Percentiles rank a stretch among this genome's conserved stretches.
Evolutionary conservation across 2,113 vertebrate species (phyloP).

Genomic region (Grantiella picta): DNA sequence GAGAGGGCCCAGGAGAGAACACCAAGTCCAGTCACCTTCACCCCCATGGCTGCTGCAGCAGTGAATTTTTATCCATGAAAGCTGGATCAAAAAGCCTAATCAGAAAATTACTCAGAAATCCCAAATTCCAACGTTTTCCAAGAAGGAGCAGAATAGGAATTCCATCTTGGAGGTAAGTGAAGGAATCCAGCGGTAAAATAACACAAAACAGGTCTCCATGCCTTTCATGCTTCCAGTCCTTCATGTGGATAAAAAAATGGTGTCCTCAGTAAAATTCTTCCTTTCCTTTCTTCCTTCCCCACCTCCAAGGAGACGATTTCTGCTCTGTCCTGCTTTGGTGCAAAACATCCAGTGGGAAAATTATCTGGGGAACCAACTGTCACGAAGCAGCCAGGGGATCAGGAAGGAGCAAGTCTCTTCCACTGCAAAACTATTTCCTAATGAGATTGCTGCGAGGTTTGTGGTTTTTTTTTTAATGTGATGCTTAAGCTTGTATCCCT

Average conservation of each 20-base stretch:
- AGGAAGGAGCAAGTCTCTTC: not conserved
- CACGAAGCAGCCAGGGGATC: not conserved
- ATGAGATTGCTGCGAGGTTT: not conserved
- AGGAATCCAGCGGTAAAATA: not conserved
- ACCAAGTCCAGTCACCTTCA: conserved; percentile 19
- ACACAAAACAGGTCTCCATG: not conserved
- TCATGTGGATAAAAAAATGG: not conserved
- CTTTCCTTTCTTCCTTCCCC: not conserved
- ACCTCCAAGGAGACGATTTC: not conserved
- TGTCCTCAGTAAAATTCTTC: not conserved
- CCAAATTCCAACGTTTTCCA: not conserved
- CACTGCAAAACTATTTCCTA: not conserved
- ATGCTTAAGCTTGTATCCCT: not conserved
- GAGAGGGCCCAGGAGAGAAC: not conserved
- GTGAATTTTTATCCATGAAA: not conserved
- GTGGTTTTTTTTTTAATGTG: not conserved
- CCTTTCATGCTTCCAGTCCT: not conserved
- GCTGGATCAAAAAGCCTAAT: not conserved
- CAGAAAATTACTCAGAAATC: not conserved
- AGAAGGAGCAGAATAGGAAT: not conserved
- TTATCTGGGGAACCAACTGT: not conserved
- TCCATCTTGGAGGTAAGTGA: not conserved
- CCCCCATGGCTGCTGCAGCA: not conserved
- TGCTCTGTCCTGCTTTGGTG: not conserved
- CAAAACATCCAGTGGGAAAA: not conserved